Percentiles rank a stretch among this genome's conserved stretches.
phyloP scores from a whole-genome alignment of 2,113 vertebrate species.

The Rostratula benghalensis region DNA sequence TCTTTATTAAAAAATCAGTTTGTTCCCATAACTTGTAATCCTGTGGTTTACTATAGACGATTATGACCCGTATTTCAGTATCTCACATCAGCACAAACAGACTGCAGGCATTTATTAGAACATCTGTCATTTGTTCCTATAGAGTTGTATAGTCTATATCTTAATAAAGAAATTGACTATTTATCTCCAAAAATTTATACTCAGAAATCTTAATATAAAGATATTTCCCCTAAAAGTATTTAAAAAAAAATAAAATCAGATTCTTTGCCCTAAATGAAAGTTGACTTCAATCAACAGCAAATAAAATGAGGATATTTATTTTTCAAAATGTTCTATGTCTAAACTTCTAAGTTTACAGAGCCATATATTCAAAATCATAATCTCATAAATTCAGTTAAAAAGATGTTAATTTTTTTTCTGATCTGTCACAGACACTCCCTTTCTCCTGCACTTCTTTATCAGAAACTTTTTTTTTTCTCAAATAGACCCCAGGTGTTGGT shows the following conservation, averaged over 20 bases:
- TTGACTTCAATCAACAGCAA: not conserved
- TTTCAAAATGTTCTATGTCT: not conserved
- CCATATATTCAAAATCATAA: not conserved
- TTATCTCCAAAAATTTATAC: not conserved
- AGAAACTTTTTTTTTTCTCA: not conserved
- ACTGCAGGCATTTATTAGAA: not conserved
- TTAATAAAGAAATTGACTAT: not conserved
- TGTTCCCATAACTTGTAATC: not conserved
- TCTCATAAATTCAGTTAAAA: not conserved
- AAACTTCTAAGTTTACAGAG: not conserved
- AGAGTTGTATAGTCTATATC: not conserved
- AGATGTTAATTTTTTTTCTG: not conserved
- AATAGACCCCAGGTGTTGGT: not conserved
- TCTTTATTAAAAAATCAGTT: not conserved
- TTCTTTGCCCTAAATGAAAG: not conserved
- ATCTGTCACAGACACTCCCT: not conserved
- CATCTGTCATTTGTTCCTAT: not conserved
- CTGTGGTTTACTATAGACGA: not conserved
- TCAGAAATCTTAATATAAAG: not conserved
- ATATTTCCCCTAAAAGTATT: not conserved
- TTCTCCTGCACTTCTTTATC: not conserved
- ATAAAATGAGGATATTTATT: not conserved
- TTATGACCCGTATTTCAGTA: not conserved
- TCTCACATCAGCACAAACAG: not conserved
- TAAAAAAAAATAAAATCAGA: not conserved